Evolutionary conservation across 2,888 invertebrate species (phyloP).

Genomic region (Fabriciana adippe): DNA sequence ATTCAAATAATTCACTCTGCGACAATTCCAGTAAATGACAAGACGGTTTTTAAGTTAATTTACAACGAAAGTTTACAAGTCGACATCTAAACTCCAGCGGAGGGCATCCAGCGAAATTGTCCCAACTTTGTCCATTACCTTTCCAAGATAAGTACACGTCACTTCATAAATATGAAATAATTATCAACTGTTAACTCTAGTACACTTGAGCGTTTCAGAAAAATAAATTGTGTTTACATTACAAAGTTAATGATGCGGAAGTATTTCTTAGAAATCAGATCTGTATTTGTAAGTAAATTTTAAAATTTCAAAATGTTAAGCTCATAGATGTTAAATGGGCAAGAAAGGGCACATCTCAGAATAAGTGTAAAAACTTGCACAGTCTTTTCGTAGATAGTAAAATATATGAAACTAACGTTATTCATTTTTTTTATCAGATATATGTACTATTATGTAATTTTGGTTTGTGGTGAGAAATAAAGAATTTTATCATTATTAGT

Average conservation of each 20-base stretch:
- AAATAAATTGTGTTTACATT: not conserved
- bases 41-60: conserved; percentile 37
- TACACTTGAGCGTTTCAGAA: conserved; percentile 10
- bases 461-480: too few relatives aligned
- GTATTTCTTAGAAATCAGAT: not conserved
- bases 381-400: too few relatives aligned
- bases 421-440: too few relatives aligned
- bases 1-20: not conserved
- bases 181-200: conserved; percentile 10
- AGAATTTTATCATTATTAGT: too few relatives aligned
- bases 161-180: conserved; percentile 39
- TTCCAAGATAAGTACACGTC: conserved; percentile 33
- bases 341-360: not conserved
- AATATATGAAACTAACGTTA: too few relatives aligned
- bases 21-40: conserved; percentile 28
- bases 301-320: not conserved
- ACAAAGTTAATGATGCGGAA: conserved; percentile 1
- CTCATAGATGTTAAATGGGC: not conserved
- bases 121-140: conserved; percentile 38
- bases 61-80: conserved; percentile 37
- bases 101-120: conserved; percentile 24
- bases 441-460: too few relatives aligned
- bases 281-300: not conserved
- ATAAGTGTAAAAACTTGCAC: too few relatives aligned
- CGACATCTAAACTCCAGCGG: conserved; percentile 32